These are phyloP conservation scores for Ephydatia muelleri DNA, from an alignment of 37 sponge, comb jelly and placozoan species.

Conservation along the genomic window DNA sequence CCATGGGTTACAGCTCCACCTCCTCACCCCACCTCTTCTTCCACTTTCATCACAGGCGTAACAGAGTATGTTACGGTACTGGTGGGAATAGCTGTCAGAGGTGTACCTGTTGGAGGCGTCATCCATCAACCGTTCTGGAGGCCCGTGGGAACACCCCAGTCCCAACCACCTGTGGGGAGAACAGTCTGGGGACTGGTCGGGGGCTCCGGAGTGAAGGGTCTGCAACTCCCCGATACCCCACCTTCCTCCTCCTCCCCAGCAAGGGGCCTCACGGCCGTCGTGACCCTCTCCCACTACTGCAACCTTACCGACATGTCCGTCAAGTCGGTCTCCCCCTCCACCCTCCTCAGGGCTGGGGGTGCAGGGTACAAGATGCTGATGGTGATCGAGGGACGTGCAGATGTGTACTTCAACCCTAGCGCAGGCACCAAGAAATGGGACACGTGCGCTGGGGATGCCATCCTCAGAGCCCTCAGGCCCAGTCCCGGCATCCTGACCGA, in stretches of 20 bases:
- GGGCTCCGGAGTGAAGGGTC: conserved; percentile 27
- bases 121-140: conserved; percentile 89
- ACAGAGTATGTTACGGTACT: conserved; percentile 88
- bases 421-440: conserved; percentile 96
- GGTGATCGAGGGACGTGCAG: conserved; percentile 81
- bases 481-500: conserved; percentile 84
- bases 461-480: conserved; percentile 72
- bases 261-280: conserved; percentile 18
- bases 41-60: conserved; percentile 34
- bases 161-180: conserved; percentile 43
- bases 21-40: not conserved
- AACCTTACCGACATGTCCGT: conserved; percentile 39
- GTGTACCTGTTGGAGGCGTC: conserved; percentile 86
- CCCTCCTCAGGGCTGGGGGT: conserved; percentile 72
- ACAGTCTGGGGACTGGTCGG: conserved; percentile 92
- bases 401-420: conserved; percentile 83
- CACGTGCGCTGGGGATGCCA: conserved; percentile 93
- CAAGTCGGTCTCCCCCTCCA: conserved; percentile 41
- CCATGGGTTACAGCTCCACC: not conserved
- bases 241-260: not conserved
- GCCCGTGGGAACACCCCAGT: conserved; percentile 1
- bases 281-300: conserved; percentile 71
- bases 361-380: conserved; percentile 89
- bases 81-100: conserved; percentile 84
- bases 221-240: not conserved